Percentiles rank a stretch among this genome's conserved stretches.
phyloP scores from a whole-genome alignment of 2,888 invertebrate species.

The Slavum lentiscoides region DNA sequence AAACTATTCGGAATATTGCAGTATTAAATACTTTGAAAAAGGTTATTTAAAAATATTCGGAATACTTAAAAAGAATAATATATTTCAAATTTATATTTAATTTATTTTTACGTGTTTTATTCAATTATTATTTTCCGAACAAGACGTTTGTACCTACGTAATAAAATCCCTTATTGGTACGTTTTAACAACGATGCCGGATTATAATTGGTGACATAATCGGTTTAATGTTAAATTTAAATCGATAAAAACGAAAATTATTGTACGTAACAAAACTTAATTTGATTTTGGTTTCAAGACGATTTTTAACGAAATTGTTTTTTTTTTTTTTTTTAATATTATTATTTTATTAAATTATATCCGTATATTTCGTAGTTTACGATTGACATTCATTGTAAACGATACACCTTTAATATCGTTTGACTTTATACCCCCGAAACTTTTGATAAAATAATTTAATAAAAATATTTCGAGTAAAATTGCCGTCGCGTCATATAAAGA shows the following conservation, averaged over 20 bases:
- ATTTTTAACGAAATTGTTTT: not conserved
- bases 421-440: not conserved
- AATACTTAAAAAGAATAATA: too few species aligned
- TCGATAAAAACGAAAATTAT: not conserved
- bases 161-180: not conserved
- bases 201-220: not conserved
- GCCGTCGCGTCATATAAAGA: not conserved
- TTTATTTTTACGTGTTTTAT: too few species aligned
- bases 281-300: not conserved
- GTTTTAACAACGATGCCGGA: not conserved
- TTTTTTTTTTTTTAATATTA: not conserved
- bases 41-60: too few species aligned
- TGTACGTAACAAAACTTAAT: not conserved
- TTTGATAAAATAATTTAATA: conserved; percentile 10
- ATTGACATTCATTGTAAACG: not conserved
- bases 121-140: too few species aligned
- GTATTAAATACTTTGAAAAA: too few species aligned
- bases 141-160: not conserved
- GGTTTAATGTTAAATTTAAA: not conserved
- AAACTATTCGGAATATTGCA: too few species aligned
- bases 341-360: not conserved
- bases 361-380: not conserved
- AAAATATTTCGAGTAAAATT: not conserved
- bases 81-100: too few species aligned
- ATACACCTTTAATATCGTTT: conserved; percentile 7